These are phyloP conservation scores for Catalaphyllia jardinei DNA, from an alignment of 64 coral and sea anemone species.

Conservation along the genomic window DNA sequence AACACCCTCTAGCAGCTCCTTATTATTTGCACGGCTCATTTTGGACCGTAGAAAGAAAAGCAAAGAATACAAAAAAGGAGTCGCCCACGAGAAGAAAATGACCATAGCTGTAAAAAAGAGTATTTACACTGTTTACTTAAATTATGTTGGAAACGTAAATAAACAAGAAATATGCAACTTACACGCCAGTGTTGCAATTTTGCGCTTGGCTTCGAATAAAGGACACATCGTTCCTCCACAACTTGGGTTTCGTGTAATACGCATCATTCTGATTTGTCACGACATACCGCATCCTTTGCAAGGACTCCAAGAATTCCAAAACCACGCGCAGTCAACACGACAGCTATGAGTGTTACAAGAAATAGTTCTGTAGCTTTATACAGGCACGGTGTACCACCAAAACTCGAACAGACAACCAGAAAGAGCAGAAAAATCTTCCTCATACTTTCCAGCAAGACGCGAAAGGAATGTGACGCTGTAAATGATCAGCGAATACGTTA, in stretches of 20 bases:
- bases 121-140: too few species aligned
- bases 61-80: too few species aligned
- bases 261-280: slow-evolving; percentile 33
- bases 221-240: slow-evolving; percentile 54
- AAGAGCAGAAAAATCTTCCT: background rate
- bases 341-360: slow-evolving; percentile 42
- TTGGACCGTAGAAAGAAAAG: too few species aligned
- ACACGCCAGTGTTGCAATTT: slow-evolving; percentile 65
- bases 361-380: slow-evolving; percentile 14
- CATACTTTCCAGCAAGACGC: background rate
- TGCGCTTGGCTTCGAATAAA: slow-evolving; percentile 9
- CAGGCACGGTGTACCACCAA: slow-evolving; percentile 43
- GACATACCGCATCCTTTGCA: slow-evolving; percentile 50
- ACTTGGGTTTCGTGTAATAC: background rate
- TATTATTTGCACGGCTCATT: too few species aligned
- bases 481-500: too few species aligned
- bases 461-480: background rate
- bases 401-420: background rate
- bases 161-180: slow-evolving; percentile 26
- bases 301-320: slow-evolving; percentile 48
- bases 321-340: slow-evolving; percentile 44
- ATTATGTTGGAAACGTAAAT: background rate
- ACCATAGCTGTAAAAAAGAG: too few species aligned
- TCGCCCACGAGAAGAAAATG: too few species aligned
- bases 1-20: too few species aligned